phyloP scores from a whole-genome alignment of 2,888 invertebrate species.

The Lasioglossum lativentre region DNA sequence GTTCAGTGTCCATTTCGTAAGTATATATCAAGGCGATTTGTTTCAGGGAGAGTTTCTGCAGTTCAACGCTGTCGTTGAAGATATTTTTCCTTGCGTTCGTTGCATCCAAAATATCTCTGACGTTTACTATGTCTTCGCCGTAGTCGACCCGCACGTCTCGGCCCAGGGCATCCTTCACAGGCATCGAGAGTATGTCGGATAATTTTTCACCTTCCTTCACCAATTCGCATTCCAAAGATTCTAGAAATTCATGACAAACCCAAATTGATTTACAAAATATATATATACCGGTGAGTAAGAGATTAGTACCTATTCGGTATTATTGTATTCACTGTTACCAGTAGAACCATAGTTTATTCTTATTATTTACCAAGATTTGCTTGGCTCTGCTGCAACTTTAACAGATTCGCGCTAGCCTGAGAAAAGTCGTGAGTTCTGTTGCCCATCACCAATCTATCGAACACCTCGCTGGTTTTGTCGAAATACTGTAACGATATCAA shows the following conservation, averaged over 20 bases:
- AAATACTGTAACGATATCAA: conserved; percentile 85
- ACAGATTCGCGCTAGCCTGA: conserved; percentile 86
- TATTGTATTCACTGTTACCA: neutral
- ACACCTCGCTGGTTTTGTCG: conserved; percentile 88
- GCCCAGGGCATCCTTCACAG: conserved; percentile 91
- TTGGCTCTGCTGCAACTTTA: conserved; percentile 88
- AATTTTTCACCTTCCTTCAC: conserved; percentile 91
- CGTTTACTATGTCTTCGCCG: conserved; percentile 89
- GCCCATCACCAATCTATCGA: conserved; percentile 89
- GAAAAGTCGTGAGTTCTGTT: conserved; percentile 87
- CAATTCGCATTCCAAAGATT: conserved; percentile 88
- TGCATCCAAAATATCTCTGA: conserved; percentile 89
- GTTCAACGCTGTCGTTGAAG: conserved; percentile 90
- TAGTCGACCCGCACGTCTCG: conserved; percentile 90
- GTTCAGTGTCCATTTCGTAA: conserved; percentile 91
- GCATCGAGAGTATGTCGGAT: conserved; percentile 91
- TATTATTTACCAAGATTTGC: conserved; percentile 86
- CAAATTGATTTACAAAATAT: too few species aligned
- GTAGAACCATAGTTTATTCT: neutral
- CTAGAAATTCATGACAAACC: conserved; percentile 83
- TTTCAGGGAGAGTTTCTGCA: conserved; percentile 91
- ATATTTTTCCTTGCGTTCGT: conserved; percentile 90
- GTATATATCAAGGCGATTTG: conserved; percentile 91
- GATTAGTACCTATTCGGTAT: neutral
- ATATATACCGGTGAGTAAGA: neutral